Evolutionary conservation across 2,888 invertebrate species (phyloP), one percentile per base, ranked within the genome.

Genomic region (Galerucella calmariensis): DNA sequence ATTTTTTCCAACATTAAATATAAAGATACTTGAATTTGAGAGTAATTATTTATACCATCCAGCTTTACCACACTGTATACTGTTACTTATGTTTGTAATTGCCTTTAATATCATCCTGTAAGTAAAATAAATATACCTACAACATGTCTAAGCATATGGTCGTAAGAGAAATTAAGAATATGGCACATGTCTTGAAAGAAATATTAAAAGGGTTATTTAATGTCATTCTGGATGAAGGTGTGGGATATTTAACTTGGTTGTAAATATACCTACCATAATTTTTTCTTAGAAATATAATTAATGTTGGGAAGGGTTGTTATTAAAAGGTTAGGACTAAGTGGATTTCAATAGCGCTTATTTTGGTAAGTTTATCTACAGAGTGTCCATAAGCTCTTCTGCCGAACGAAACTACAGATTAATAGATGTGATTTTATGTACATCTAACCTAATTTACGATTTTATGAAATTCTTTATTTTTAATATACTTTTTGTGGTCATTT

Each of bases 221-320:
- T 56, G 20, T 56, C 56, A 56, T 56, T 56, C 10, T 6, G 1
- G 3, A 10, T 20, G 20, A 16, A 56, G 20, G 20, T 16, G 20
- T 56, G 51, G 51, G n/a, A 51, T 51, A 51, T n/a, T 51, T 51
- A 51, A 51, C 51, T 51, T n/a, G n/a, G 48, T 41, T 48, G 48
- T 48, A 6, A 48, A 14, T 48, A 48, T 48, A 48, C 12, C 51
- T 51, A n/a, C 51, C 51, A 51, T n/a, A 51, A 51, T 8, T 51
- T 51, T 51, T 51, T 51, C n/a, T n/a, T n/a, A n/a, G 51, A 51
- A 51, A 8, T 51, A 51, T n/a, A 51, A 51, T n/a, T n/a, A n/a
- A 51, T 51, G 51, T 51, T 8, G 51, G n/a, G n/a, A n/a, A 5
- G n/a, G 5, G n/a, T 51, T n/a, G n/a, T 51, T 14, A n/a, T 51